A percentile compares a stretch with the other conserved stretches of the same genome.
phyloP scores from a whole-genome alignment of 2,113 vertebrate genomes.

The Glaucidium brasilianum region DNA sequence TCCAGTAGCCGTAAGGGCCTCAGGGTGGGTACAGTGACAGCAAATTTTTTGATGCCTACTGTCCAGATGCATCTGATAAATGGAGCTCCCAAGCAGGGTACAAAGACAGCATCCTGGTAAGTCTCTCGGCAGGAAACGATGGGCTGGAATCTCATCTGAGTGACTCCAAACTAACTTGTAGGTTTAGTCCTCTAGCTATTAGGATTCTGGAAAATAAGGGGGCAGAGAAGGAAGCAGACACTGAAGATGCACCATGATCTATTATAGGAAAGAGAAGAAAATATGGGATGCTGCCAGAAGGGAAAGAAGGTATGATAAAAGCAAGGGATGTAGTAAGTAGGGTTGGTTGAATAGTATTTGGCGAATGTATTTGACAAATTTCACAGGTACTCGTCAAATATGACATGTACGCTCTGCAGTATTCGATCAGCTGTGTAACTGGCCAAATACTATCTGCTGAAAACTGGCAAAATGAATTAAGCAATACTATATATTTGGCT shows the following conservation, averaged over 20 bases:
- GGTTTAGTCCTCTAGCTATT: conserved; percentile 64
- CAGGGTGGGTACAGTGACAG: conserved; percentile 50
- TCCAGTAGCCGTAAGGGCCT: conserved; percentile 30
- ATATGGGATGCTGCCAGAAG: conserved; percentile 68
- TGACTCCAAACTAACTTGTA: conserved; percentile 55
- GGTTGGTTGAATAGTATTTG: conserved; percentile 55
- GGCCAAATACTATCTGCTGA: conserved; percentile 67
- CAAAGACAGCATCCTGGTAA: conserved; percentile 58
- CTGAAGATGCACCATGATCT: conserved; percentile 65
- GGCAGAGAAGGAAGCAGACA: conserved; percentile 62
- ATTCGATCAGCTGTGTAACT: conserved; percentile 14
- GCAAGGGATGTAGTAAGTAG: conserved; percentile 59
- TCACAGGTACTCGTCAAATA: conserved; percentile 59
- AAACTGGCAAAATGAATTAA: conserved; percentile 9
- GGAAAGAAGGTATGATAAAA: conserved; percentile 69
- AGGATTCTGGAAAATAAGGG: conserved; percentile 57
- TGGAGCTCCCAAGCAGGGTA: conserved; percentile 52
- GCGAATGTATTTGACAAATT: conserved; percentile 51
- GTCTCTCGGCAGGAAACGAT: background rate
- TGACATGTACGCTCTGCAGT: conserved; percentile 11
- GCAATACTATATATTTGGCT: background rate
- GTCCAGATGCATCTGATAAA: conserved; percentile 36
- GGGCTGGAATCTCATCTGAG: conserved; percentile 32
- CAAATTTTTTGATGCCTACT: conserved; percentile 40
- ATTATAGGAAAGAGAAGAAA: conserved; percentile 66